A percentile compares a stretch with the other conserved stretches of the same genome.
Conservation (phyloP, 2,797 vertebrate genomes). For the Apogon talboti region DNA sequence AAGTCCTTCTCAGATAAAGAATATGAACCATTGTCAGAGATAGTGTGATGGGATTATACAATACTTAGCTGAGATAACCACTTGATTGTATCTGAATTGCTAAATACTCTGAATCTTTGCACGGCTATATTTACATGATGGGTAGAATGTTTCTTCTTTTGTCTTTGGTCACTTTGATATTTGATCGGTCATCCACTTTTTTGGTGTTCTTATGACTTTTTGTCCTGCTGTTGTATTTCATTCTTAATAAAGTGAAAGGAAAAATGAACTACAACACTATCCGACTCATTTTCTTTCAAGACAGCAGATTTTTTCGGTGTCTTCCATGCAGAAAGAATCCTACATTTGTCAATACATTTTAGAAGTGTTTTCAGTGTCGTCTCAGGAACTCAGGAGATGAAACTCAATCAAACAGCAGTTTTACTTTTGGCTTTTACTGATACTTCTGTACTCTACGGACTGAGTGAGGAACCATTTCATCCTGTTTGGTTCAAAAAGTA, state of each 20-base stretch:
- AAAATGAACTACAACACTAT: conserved; percentile 50
- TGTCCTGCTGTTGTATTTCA: conserved; percentile 85
- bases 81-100: conserved; percentile 70
- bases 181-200: conserved; percentile 75
- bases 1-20: conserved; percentile 50
- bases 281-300: conserved; percentile 12
- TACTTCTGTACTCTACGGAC: conserved; percentile 38
- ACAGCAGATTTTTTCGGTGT: neutral
- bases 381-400: conserved; percentile 27
- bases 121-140: conserved; percentile 71
- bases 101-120: conserved; percentile 67
- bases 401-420: conserved; percentile 44
- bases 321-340: neutral
- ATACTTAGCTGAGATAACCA: conserved; percentile 58
- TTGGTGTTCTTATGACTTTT: conserved; percentile 84
- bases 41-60: conserved; percentile 51
- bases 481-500: conserved; percentile 27
- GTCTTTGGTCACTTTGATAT: conserved; percentile 78
- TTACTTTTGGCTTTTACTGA: conserved; percentile 27
- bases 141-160: conserved; percentile 67
- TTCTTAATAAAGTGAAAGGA: conserved; percentile 85
- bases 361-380: conserved; percentile 9
- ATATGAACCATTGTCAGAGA: conserved; percentile 45
- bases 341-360: neutral
- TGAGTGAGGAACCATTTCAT: conserved; percentile 10